Conservation (phyloP, 2,113 vertebrate genomes). For the Ptychochromis oligacanthus region DNA sequence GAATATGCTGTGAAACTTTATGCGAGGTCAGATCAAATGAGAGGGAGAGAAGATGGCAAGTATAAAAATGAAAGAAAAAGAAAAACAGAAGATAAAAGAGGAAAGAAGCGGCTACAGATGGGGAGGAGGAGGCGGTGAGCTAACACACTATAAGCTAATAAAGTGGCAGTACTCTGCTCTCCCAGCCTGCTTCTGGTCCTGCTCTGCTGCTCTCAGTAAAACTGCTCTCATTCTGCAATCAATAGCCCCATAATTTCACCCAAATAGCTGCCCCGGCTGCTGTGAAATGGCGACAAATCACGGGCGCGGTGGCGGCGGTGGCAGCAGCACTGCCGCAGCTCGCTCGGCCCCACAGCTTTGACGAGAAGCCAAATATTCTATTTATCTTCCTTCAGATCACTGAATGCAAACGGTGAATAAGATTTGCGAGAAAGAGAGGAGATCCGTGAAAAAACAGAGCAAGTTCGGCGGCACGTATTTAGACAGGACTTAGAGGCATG, state of each 20-base stretch:
- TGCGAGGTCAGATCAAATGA: background rate
- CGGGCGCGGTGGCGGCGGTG: background rate
- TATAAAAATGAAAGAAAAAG: constrained; percentile 16
- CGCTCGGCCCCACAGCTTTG: constrained; percentile 20
- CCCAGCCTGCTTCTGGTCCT: constrained; percentile 56
- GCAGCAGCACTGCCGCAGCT: constrained; percentile 2
- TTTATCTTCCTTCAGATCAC: constrained; percentile 52
- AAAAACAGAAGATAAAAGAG: constrained; percentile 6
- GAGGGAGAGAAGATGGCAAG: background rate
- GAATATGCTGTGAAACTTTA: constrained; percentile 10
- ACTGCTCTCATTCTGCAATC: constrained; percentile 85
- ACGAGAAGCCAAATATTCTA: constrained; percentile 52
- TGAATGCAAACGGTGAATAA: constrained; percentile 53
- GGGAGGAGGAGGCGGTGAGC: constrained; percentile 21
- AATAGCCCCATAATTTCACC: constrained; percentile 87
- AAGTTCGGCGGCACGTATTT: constrained; percentile 17
- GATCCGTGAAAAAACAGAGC: background rate
- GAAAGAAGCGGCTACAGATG: background rate
- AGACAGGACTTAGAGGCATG: constrained; percentile 30
- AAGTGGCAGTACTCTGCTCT: constrained; percentile 71
- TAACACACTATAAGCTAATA: constrained; percentile 69
- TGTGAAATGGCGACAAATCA: constrained; percentile 84
- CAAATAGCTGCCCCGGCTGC: constrained; percentile 84
- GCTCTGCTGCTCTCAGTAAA: constrained; percentile 82
- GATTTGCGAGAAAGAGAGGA: constrained; percentile 44